Conservation (phyloP, 2,888 invertebrate species). For the Dysmachus trigonus region DNA sequence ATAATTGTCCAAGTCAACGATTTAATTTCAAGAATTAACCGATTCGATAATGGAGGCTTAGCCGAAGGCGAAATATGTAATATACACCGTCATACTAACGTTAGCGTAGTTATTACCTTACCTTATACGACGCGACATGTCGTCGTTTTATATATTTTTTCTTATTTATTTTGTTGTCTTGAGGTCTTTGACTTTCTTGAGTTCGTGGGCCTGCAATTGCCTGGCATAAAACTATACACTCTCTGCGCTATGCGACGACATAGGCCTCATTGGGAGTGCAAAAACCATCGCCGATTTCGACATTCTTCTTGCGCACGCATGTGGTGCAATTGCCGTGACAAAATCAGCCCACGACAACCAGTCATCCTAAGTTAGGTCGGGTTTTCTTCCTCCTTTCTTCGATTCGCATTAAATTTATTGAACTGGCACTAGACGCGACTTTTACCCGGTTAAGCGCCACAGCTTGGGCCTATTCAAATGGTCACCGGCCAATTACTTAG, state of each 20-base stretch:
- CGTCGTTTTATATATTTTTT: neutral
- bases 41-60: neutral
- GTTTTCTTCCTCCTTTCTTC: conserved; percentile 25
- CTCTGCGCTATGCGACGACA: neutral
- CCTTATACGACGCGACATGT: neutral
- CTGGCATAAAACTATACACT: neutral
- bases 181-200: conserved; percentile 17
- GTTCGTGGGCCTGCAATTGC: conserved; percentile 11
- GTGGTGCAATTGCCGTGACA: conserved; percentile 33
- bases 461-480: conserved; percentile 2
- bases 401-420: conserved; percentile 1
- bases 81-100: neutral
- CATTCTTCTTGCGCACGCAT: neutral
- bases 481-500: neutral
- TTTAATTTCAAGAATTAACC: conserved; percentile 6
- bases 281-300: conserved; percentile 38
- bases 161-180: neutral
- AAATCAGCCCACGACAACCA: conserved; percentile 32
- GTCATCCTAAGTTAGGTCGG: neutral
- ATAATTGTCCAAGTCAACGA: neutral
- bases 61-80: neutral
- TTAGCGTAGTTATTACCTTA: neutral
- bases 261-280: conserved; percentile 35
- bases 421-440: neutral
- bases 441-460: neutral